Conservation (phyloP, 2,113 vertebrate species). For the Collichthys lucidus region DNA sequence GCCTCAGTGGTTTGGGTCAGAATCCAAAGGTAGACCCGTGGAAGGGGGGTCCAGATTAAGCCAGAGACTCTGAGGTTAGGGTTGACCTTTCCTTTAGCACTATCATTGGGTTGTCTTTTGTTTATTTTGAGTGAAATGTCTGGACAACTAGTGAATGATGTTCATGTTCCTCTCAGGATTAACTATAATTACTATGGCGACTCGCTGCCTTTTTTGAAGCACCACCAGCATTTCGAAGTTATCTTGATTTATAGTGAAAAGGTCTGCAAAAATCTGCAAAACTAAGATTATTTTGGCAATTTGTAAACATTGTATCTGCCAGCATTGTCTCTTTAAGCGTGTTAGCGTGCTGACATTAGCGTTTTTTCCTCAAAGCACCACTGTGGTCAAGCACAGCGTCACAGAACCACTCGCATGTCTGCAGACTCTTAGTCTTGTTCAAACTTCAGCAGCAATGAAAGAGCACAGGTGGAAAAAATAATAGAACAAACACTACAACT, state of each 20-base stretch:
- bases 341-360: neutral
- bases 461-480: slow-evolving; percentile 40
- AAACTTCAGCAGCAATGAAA: slow-evolving; percentile 9
- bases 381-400: neutral
- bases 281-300: too few species aligned
- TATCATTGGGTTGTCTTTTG: too few species aligned
- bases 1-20: too few species aligned
- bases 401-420: neutral
- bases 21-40: too few species aligned
- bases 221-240: neutral
- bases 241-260: neutral
- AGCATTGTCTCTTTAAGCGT: neutral
- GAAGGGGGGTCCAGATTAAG: too few species aligned
- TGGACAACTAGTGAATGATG: too few species aligned
- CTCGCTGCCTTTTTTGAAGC: neutral
- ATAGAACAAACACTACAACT: slow-evolving; percentile 2
- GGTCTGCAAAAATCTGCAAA: neutral
- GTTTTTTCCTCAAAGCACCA: neutral
- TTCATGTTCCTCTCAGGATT: too few species aligned
- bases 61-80: too few species aligned
- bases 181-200: too few species aligned
- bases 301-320: neutral
- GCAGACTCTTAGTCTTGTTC: slow-evolving; percentile 3
- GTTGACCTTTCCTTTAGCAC: too few species aligned
- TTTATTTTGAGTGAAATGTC: too few species aligned